Evolutionary conservation across 1,140 invertebrate species (phyloP).

Genomic region (Globodera ellingtonae): DNA sequence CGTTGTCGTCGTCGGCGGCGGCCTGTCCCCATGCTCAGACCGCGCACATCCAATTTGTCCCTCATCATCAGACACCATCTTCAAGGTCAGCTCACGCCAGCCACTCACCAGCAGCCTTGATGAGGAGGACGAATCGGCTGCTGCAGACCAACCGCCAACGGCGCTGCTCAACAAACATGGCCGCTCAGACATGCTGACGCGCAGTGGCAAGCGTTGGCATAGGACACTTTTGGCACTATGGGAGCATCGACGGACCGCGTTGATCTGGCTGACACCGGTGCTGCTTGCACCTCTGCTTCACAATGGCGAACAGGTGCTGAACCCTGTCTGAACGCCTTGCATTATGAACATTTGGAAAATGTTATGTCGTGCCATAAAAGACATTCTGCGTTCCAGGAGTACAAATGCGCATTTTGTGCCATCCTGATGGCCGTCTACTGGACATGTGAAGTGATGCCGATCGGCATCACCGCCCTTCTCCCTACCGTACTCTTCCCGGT

Average conservation of each 20-base stretch:
- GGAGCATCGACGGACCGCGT: neutral
- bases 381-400: conserved; percentile 38
- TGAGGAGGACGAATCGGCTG: neutral
- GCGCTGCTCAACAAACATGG: no score
- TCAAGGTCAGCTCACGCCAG: neutral
- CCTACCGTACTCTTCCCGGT: conserved; percentile 66
- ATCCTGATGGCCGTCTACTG: conserved; percentile 67
- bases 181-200: no score
- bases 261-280: conserved; percentile 14
- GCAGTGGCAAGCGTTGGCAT: no score
- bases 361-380: neutral
- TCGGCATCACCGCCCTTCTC: conserved; percentile 68
- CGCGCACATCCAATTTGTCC: neutral
- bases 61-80: neutral
- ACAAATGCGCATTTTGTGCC: conserved; percentile 63
- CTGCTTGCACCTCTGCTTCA: conserved; percentile 14
- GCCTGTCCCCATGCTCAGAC: neutral
- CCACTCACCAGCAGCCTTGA: neutral
- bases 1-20: no score
- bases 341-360: no score
- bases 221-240: neutral
- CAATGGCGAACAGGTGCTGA: conserved; percentile 1
- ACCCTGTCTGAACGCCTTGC: neutral
- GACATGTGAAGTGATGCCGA: conserved; percentile 68
- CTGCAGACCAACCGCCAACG: no score